Conservation (phyloP, 2,888 invertebrate genomes). For the Caenorhabditis sinica region DNA sequence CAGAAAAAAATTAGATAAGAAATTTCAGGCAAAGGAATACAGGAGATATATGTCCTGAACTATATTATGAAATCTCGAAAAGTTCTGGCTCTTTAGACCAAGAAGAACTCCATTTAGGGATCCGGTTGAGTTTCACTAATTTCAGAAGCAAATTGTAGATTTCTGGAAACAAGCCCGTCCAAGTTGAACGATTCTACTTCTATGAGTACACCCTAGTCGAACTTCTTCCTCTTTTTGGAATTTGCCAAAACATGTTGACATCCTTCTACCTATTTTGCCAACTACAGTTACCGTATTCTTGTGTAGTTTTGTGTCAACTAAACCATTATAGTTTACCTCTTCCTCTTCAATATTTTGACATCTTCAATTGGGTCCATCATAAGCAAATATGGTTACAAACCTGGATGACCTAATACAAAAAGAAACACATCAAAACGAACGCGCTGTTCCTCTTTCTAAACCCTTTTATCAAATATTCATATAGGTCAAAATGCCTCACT, state of each 20-base stretch:
- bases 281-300: conserved; percentile 9
- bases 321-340: not conserved
- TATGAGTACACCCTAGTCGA: not conserved
- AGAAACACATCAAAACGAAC: conserved; percentile 23
- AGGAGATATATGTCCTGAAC: too few species aligned
- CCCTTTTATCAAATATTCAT: conserved; percentile 22
- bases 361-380: conserved; percentile 8
- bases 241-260: conserved; percentile 18
- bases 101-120: too few species aligned
- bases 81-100: too few species aligned
- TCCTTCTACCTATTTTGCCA: not conserved
- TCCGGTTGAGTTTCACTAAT: too few species aligned
- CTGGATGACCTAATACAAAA: conserved; percentile 11
- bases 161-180: too few species aligned
- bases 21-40: too few species aligned
- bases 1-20: not conserved
- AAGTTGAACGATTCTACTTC: too few species aligned
- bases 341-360: conserved; percentile 19
- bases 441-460: conserved; percentile 4
- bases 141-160: too few species aligned
- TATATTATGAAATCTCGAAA: too few species aligned
- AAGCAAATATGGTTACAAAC: conserved; percentile 21
- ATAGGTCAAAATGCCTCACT: not conserved
- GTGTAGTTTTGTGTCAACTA: conserved; percentile 1
- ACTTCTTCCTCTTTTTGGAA: not conserved